Percentiles rank a stretch among this genome's conserved stretches.
Evolutionary conservation across 2,797 vertebrate genomes (phyloP).

Genomic region (Dallia pectoralis): DNA sequence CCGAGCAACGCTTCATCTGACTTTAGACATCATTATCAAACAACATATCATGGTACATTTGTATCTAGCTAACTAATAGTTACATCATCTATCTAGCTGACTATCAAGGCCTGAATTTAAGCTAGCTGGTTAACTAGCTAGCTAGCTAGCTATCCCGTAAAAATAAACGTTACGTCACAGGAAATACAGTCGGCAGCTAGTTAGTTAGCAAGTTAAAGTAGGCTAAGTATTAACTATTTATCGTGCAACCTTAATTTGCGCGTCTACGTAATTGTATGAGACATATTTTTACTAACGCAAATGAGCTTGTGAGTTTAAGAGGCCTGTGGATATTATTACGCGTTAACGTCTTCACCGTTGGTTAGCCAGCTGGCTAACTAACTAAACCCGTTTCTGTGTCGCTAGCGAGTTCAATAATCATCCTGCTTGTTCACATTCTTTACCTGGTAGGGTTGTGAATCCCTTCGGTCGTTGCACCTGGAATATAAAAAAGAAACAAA

Average conservation of each 20-base stretch:
- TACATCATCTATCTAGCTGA: not conserved
- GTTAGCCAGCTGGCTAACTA: not conserved
- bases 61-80: not conserved
- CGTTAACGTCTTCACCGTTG: not conserved
- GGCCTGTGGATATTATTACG: constrained; percentile 30
- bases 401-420: not conserved
- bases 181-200: constrained; percentile 1
- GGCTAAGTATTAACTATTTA: not conserved
- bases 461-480: constrained; percentile 98
- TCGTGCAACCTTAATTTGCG: not conserved
- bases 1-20: too few relatives aligned
- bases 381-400: not conserved
- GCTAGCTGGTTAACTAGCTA: not conserved
- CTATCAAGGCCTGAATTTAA: not conserved
- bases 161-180: not conserved
- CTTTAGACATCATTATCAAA: not conserved
- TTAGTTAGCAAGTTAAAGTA: not conserved
- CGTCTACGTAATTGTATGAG: not conserved
- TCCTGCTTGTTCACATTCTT: not conserved
- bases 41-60: not conserved
- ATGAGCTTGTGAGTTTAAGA: not conserved
- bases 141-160: not conserved
- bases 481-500: constrained; percentile 58
- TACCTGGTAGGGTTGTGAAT: constrained; percentile 98
- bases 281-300: not conserved